phyloP scores from a whole-genome alignment of 2,113 vertebrate genomes.

The Formicarius rufipectus region DNA sequence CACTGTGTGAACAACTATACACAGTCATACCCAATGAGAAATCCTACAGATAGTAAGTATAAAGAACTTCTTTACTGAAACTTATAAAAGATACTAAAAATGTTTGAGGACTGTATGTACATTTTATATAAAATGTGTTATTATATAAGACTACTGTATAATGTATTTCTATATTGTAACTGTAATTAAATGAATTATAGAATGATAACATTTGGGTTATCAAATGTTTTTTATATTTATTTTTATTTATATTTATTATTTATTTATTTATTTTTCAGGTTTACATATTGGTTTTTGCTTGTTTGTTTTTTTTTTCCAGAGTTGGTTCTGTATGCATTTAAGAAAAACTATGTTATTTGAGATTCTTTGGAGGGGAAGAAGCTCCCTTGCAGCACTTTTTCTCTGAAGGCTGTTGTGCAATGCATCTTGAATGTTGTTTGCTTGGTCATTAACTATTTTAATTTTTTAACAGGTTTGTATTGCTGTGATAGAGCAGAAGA shows the following conservation, averaged over 20 bases:
- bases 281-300: neutral
- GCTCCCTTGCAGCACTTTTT: neutral
- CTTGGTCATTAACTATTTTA: neutral
- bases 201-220: neutral
- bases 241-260: neutral
- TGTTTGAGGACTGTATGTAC: neutral
- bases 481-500: slow-evolving; percentile 96
- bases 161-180: neutral
- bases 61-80: neutral
- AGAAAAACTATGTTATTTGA: neutral
- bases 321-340: neutral
- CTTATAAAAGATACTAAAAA: neutral
- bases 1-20: slow-evolving; percentile 96
- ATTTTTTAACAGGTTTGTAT: slow-evolving; percentile 84
- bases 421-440: neutral
- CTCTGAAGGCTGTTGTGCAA: neutral
- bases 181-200: neutral
- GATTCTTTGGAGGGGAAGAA: neutral
- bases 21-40: slow-evolving; percentile 93
- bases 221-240: too few species aligned
- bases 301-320: neutral
- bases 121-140: neutral
- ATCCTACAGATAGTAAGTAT: slow-evolving; percentile 95
- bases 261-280: neutral
- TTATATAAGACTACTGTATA: neutral